Base-by-base conservation (phyloP, 2,888 invertebrate species). In the Nomada flava region DNA sequence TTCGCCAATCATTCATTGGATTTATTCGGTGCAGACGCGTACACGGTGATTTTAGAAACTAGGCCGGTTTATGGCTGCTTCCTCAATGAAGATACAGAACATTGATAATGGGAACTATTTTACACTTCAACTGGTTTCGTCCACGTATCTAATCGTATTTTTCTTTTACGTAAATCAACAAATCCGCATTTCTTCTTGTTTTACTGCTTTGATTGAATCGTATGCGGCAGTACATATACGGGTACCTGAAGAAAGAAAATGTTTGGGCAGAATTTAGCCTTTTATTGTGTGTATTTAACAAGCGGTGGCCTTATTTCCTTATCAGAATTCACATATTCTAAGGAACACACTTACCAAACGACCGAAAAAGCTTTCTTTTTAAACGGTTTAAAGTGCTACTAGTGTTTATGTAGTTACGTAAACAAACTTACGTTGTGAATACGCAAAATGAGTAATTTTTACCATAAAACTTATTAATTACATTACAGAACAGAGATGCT, bases 101-200 rank as follows among this genome's bases (percentile, higher is more conserved):
- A 60, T 70, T 60, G 70, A 70, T 60, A 29, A 26, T 3, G 44
- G 7, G 59, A 70, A 60, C 26, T 47, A 59, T 70, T 59, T 60
- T 7, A 68, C 11, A 36, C 20, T 18, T 42, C 53, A 53, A 68
- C 36, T 53, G 36, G 36, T 36, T 42, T 53, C 67, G 2, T 9
- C 52, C 26, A 29, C 29, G 9, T 52, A 67, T 67, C 67, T 63
- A 63, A 63, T 52, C 67, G 52, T 20, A n/a, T 52, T 65, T 29
- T 65, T 52, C n/a, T 53, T 53, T n/a, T 20, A 2, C 3, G 3
- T 26, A 5, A 7, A 15, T 53, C 52, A 29, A 18, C n/a, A 15
- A 20, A 15, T 57, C 26, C 13, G 18, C 7, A 2, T 11, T 50
- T 50, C 3, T 53, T n/a, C 26, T 26, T 11, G 47, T 26, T 20